phyloP scores from a whole-genome alignment of 2,113 vertebrate species.

The Stictonetta naevosa region DNA sequence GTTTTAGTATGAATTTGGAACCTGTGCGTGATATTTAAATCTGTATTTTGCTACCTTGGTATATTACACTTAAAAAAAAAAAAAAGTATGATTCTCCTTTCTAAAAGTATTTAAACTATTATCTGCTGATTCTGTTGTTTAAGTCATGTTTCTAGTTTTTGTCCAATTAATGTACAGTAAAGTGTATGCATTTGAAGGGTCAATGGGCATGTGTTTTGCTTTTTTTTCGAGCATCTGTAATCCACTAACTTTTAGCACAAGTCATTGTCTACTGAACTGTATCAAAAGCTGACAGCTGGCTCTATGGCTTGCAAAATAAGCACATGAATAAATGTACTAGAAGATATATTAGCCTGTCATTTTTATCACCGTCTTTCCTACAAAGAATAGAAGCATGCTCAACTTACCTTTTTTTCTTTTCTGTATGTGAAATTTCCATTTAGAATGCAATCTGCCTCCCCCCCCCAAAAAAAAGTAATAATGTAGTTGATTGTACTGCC shows the following conservation, averaged over 20 bases:
- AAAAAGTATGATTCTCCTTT: neutral
- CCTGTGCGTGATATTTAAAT: neutral
- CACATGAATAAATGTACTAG: slow-evolving; percentile 45
- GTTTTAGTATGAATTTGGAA: neutral
- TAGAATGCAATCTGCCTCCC: neutral
- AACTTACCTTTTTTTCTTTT: slow-evolving; percentile 46
- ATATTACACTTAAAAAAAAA: neutral
- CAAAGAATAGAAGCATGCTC: slow-evolving; percentile 35
- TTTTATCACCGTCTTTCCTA: slow-evolving; percentile 61
- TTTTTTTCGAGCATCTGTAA: slow-evolving; percentile 21
- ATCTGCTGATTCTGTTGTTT: neutral
- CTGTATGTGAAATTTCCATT: slow-evolving; percentile 15
- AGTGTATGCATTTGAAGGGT: neutral
- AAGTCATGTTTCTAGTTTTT: neutral
- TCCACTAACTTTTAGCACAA: slow-evolving; percentile 26
- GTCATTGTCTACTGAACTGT: slow-evolving; percentile 35
- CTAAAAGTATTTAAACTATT: neutral
- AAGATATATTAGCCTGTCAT: slow-evolving; percentile 63
- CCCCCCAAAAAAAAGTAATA: slow-evolving; percentile 9
- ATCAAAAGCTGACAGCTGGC: slow-evolving; percentile 40
- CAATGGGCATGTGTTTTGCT: neutral
- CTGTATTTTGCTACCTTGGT: neutral
- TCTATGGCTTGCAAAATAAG: slow-evolving; percentile 61
- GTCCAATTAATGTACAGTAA: neutral
- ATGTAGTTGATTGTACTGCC: neutral